Percentiles rank a stretch among this genome's conserved stretches.
phyloP scores from a whole-genome alignment of 2,797 vertebrate genomes.

The Limosa lapponica region DNA sequence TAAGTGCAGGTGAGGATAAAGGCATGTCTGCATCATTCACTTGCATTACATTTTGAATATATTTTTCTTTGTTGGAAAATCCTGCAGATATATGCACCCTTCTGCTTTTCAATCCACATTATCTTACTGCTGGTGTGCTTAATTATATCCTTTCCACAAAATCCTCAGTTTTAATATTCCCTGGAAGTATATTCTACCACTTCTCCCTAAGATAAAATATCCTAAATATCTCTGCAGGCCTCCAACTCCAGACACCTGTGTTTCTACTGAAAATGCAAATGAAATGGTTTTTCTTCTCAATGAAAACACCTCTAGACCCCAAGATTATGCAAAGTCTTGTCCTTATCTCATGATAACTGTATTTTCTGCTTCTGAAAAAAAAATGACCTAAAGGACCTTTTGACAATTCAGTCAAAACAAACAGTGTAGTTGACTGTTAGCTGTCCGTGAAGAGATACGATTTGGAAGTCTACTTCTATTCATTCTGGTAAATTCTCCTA shows the following conservation, averaged over 20 bases:
- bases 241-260: neutral
- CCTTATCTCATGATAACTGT: neutral
- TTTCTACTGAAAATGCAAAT: neutral
- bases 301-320: neutral
- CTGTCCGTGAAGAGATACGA: neutral
- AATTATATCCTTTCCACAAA: constrained; percentile 50
- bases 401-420: neutral
- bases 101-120: constrained; percentile 21
- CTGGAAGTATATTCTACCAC: neutral
- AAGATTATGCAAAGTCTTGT: neutral
- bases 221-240: neutral
- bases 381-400: neutral
- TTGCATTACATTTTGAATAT: constrained; percentile 1
- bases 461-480: neutral
- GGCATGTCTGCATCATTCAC: constrained; percentile 27
- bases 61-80: constrained; percentile 39
- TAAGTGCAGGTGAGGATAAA: constrained; percentile 68
- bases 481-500: neutral
- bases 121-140: neutral
- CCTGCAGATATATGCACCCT: neutral
- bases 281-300: neutral
- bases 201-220: neutral
- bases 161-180: neutral
- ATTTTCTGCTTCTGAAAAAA: neutral
- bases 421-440: neutral